phyloP scores from a whole-genome alignment of 2,888 invertebrate species.

The Onchidella celtica region DNA sequence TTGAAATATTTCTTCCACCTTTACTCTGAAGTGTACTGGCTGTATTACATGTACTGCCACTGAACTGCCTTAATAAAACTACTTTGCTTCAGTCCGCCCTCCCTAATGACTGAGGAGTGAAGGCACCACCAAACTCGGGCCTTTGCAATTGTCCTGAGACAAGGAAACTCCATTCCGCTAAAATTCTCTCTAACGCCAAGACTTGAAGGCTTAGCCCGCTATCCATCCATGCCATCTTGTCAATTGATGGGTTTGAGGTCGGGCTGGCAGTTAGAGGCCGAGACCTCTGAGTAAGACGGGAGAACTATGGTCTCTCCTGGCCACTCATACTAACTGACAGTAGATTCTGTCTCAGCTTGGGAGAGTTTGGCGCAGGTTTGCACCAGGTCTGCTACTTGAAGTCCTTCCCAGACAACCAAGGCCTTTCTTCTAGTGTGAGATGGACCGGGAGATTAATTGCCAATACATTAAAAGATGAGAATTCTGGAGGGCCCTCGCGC shows the following conservation, averaged over 20 bases:
- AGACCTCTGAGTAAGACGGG: constrained; percentile 9
- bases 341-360: background rate
- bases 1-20: too few relatives aligned
- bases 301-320: constrained; percentile 3
- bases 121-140: too few relatives aligned
- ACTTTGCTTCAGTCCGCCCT: too few relatives aligned
- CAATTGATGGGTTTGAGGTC: constrained; percentile 42
- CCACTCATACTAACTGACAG: background rate
- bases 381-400: background rate
- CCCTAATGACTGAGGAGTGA: too few relatives aligned
- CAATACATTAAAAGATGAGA: constrained; percentile 42
- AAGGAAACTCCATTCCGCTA: constrained; percentile 22
- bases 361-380: background rate
- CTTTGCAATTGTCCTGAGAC: background rate
- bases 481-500: constrained; percentile 10
- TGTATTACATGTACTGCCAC: too few relatives aligned
- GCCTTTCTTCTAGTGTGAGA: constrained; percentile 17
- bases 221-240: constrained; percentile 19
- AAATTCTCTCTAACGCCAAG: constrained; percentile 32
- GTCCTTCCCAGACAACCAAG: background rate
- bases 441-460: constrained; percentile 34
- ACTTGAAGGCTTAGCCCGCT: constrained; percentile 16
- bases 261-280: constrained; percentile 17
- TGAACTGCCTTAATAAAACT: too few relatives aligned
- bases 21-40: too few relatives aligned